Percentiles rank a stretch among this genome's conserved stretches.
Conservation (phyloP, 2,888 invertebrate species). For the Axea sp. region DNA sequence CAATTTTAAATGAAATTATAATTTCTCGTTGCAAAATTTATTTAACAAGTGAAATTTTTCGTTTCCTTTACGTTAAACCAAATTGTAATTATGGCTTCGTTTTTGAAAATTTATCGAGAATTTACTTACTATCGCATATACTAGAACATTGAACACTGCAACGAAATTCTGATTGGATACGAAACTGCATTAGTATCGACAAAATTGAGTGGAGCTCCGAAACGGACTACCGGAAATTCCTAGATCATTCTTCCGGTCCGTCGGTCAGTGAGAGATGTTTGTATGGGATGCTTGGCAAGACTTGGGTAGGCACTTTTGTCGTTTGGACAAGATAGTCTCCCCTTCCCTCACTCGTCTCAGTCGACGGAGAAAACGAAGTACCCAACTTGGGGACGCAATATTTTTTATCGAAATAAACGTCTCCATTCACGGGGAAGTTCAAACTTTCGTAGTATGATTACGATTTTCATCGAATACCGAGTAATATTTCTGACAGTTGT, state of each 20-base stretch:
- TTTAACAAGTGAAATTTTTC: too few species aligned
- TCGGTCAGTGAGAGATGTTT: conserved; percentile 61
- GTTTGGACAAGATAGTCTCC: conserved; percentile 50
- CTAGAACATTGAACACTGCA: conserved; percentile 29
- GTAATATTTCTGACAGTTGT: conserved; percentile 18
- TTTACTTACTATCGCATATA: conserved; percentile 53
- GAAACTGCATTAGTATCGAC: conserved; percentile 63
- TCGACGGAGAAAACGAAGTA: conserved; percentile 53
- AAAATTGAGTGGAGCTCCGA: conserved; percentile 59
- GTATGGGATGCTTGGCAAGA: conserved; percentile 60
- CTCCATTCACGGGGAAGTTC: conserved; percentile 38
- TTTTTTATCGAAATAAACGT: conserved; percentile 49
- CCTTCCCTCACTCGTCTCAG: conserved; percentile 10
- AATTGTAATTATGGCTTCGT: conserved; percentile 23
- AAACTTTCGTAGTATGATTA: conserved; percentile 41
- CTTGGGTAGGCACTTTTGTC: conserved; percentile 59
- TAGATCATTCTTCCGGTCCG: conserved; percentile 61
- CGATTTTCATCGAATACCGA: conserved; percentile 22
- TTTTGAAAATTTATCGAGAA: conserved; percentile 26
- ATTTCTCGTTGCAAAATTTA: too few species aligned
- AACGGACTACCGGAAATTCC: conserved; percentile 59
- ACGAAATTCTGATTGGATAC: conserved; percentile 59
- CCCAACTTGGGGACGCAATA: conserved; percentile 45
- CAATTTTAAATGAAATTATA: too few species aligned
- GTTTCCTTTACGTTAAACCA: too few species aligned